Evolutionary conservation across 2,797 vertebrate genomes (phyloP).

Genomic region (Uromys caudimaculatus): DNA sequence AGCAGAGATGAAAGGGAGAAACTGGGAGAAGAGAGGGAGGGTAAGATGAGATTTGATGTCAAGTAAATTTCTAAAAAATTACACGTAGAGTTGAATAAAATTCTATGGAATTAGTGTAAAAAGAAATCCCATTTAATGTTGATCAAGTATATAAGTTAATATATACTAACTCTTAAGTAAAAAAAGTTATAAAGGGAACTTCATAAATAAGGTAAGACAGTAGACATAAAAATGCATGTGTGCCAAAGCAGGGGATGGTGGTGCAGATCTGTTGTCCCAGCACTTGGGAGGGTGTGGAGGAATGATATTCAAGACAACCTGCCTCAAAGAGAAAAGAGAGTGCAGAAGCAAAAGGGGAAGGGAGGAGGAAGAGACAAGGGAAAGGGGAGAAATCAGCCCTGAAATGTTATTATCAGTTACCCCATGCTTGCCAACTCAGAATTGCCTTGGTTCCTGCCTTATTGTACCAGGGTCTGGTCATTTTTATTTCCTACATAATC

Average conservation of each 20-base stretch:
- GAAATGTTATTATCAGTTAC: background rate
- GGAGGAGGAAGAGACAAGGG: rapidly evolving
- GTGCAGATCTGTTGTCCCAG: background rate
- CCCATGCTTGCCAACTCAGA: background rate
- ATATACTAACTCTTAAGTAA: background rate
- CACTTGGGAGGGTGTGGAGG: background rate
- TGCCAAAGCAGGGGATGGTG: too few species aligned
- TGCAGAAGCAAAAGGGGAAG: rapidly evolving
- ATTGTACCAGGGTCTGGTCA: background rate
- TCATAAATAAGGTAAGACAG: background rate
- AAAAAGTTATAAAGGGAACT: background rate
- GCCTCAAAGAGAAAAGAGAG: background rate
- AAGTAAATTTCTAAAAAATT: background rate
- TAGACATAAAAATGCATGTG: background rate
- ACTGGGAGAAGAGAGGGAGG: background rate
- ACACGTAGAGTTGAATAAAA: background rate
- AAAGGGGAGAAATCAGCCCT: background rate
- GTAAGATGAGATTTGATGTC: background rate
- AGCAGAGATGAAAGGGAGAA: background rate
- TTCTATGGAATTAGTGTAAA: background rate
- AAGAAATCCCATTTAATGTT: background rate
- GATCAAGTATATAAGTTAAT: background rate
- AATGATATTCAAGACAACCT: background rate
- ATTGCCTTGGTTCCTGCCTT: constrained; percentile 8
- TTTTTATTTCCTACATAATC: background rate